Base-by-base conservation (phyloP, 1,140 invertebrate species). In the Nymphalis io region DNA sequence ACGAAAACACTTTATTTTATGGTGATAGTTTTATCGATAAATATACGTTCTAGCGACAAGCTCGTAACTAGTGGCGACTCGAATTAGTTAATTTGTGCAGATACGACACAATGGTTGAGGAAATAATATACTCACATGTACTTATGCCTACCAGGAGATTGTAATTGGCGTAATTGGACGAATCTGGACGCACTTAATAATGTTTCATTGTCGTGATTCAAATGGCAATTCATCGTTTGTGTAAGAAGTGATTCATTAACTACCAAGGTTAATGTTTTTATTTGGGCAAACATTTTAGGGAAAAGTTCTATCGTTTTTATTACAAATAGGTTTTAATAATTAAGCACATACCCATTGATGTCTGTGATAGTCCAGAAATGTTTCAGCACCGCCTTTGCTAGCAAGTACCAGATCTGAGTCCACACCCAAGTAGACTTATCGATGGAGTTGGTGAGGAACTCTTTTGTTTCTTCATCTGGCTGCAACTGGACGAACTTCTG, bases 281-380 rank as follows among this genome's bases (percentile, higher is more conserved):
- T 70, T 72, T 67, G 23, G 46, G 46, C 15, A 21, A 55, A 55
- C 11, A 55, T 4, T 23, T 55, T 21, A 13, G 21, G 6, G 46
- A 51, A 51, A 51, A 18, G 18, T 12, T 21, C 1, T 51, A 20
- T 20, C 12, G 33, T 59, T 40, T 38, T 38, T 68, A 68, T 72
- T 72, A 63, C 62, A 23, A 39, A 16, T 40, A 8, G 16, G 0
- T 44, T 18, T 33, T 16, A 18, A 62, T 18, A 51, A 44, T 48
- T 20, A 10, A 62, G 48, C 1, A 94, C 94, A 94, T 89, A 96
- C 95, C 96, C 96, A 92, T 97, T 97, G 60, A 97, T 95, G 48
- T 96, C 96, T 3, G 96, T 98, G 78, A 94, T 94, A 1, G 95
- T 95, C 94, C 97, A 95, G 88, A 97, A 97, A 80, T 94, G 93